Base-by-base conservation (phyloP, 2,888 invertebrate genomes). In the Eubasilissa splendida region DNA sequence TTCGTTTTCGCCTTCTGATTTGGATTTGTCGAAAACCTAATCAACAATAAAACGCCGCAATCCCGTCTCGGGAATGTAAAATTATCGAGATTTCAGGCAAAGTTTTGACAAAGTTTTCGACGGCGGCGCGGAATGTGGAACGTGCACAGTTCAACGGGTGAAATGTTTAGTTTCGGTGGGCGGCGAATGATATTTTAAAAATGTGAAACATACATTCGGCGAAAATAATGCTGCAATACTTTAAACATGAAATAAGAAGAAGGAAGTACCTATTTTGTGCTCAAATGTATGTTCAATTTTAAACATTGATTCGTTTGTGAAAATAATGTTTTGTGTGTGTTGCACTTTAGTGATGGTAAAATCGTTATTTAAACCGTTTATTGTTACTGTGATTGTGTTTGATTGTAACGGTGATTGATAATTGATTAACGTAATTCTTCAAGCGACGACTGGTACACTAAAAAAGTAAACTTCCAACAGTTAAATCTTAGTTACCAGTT, bases 191-290 rank as follows among this genome's bases (percentile, higher is more conserved):
- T 42, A 56, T 58, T 73, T 22, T 54, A 56, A n/a, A 56, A 56
- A 33, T 73, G 71, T 73, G 71, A 73, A 56, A 56, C 33, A 11
- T 53, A 54, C 5, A 63, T 63, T 63, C 7, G 22, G n/a, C 22
- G 22, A 60, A 60, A 70, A 71, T 54, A 56, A 73, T 73, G 71
- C 42, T 73, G n/a, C 33, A 56, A 31, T 73, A 56, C 33, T 56
- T 73, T 31, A 58, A 73, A 73, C 56, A 73, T 33, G 42, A 73
- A 73, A 58, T 73, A 56, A 54, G 58, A 33, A 14, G 71, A 31
- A 58, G 56, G 56, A 12, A 56, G 71, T 73, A 56, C 14, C 3
- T 31, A 56, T 22, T 70, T 50, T 52, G 42, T 42, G 3, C 42
- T 42, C 42, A 42, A 42, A 42, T 42, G 42, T 42, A 42, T 4